Evolutionary conservation across 2,113 vertebrate genomes (phyloP).

Genomic region (Thermophis baileyi): DNA sequence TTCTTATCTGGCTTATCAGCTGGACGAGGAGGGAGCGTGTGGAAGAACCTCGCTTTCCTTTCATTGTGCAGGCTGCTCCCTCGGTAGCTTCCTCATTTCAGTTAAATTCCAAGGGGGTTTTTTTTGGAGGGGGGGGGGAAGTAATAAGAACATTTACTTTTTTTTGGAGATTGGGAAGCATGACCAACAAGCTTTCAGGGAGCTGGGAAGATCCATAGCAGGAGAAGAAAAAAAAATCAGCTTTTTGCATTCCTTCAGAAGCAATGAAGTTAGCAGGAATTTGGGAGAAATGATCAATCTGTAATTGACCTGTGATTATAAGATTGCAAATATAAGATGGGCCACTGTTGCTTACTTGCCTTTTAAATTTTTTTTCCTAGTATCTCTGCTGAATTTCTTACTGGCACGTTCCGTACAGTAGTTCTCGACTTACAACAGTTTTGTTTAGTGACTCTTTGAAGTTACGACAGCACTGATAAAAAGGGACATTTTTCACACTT

Average conservation of each 20-base stretch:
- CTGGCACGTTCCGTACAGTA: no score
- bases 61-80: not conserved
- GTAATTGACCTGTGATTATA: no score
- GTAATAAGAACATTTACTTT: no score
- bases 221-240: rapidly evolving
- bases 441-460: no score
- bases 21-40: not conserved
- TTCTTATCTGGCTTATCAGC: not conserved
- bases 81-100: not conserved
- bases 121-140: no score
- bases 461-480: no score
- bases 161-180: not conserved
- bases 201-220: not conserved
- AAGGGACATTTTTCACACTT: no score
- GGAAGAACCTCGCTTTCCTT: not conserved
- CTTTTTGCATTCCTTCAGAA: not conserved
- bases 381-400: no score
- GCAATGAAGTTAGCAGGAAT: not conserved
- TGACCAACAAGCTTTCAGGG: not conserved
- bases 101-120: not conserved
- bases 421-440: no score
- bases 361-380: no score
- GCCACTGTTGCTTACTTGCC: no score
- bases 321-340: no score
- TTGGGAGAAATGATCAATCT: not conserved